Base-by-base conservation (phyloP, 2,888 invertebrate species). In the Seladonia tumulorum region DNA sequence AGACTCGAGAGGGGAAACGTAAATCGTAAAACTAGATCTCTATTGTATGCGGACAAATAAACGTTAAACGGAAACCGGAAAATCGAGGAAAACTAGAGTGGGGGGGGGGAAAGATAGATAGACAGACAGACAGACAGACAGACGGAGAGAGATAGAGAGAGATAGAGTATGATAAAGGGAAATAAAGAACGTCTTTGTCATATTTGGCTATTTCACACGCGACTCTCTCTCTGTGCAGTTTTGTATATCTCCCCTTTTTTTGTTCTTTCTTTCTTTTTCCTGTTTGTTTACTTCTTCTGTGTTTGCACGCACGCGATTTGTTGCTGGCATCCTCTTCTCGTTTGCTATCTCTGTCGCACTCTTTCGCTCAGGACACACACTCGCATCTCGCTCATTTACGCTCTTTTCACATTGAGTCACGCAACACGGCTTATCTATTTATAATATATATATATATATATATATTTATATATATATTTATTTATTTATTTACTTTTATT, bases 131-230 rank as follows among this genome's bases (percentile, higher is more conserved):
- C 12, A 63, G 5, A 35, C 18, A 25, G 25, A 60, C 57, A 49
- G 57, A 70, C 49, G 60, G n/a, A 53, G 35, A 35, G 53, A 81
- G 91, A n/a, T 75, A 49, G 63, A 91, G 91, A 63, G 57, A 53
- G 39, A 16, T 18, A 35, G 39, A 76, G 39, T 57, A 47, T 45
- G 53, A 81, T 74, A 75, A 90, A 91, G 74, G 82, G 91, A 75
- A 83, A 53, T 76, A 91, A 91, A 81, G 82, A 92, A 92, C 88
- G 92, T 92, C 90, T 93, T 92, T 92, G 91, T 94, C 93, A 93
- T 92, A 93, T 94, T 94, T 94, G 93, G 94, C 94, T 94, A 93
- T 93, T 93, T 92, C 90, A 88, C 89, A 87, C 89, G 88, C 87
- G 88, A 89, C 83, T 90, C n/a, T 47, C 10, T 29, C 84, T 83